These are phyloP conservation scores for Pseudopipra pipra DNA, from an alignment of 2,113 vertebrate species.

Conservation along the genomic window DNA sequence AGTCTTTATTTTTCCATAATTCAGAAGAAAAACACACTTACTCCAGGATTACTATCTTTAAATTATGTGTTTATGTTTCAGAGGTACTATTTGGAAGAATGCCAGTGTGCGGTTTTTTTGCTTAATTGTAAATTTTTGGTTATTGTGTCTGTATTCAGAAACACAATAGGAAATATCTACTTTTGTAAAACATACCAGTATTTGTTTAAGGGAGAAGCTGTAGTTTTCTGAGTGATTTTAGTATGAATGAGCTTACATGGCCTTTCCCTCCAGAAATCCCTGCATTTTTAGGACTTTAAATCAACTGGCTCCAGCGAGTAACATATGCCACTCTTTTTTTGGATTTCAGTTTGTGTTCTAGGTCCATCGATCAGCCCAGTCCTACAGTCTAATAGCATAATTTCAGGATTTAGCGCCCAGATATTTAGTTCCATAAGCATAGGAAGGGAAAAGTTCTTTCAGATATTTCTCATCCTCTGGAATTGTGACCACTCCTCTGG, in stretches of 20 bases:
- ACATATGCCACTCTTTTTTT: background rate
- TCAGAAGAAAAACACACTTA: constrained; percentile 71
- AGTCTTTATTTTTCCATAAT: constrained; percentile 77
- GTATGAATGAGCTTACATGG: background rate
- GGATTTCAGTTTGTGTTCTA: background rate
- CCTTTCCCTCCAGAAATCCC: background rate
- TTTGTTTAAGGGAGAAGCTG: background rate
- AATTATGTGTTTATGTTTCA: constrained; percentile 62
- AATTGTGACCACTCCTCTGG: constrained; percentile 14
- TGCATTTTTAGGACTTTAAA: background rate
- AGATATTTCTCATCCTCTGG: background rate
- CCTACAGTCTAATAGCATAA: background rate
- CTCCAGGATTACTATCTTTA: constrained; percentile 61
- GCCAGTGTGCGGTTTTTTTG: background rate
- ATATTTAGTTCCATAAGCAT: constrained; percentile 1
- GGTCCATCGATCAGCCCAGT: background rate
- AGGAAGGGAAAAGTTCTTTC: constrained; percentile 12
- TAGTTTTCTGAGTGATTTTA: background rate
- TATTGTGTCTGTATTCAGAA: constrained; percentile 21
- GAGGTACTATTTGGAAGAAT: constrained; percentile 33
- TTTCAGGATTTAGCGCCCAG: constrained; percentile 13
- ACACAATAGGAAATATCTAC: background rate
- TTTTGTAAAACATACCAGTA: background rate
- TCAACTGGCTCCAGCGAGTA: background rate
- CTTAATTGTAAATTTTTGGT: background rate